Evolutionary conservation across 2,888 invertebrate species (phyloP).

Genomic region (Cheilosia grossa): DNA sequence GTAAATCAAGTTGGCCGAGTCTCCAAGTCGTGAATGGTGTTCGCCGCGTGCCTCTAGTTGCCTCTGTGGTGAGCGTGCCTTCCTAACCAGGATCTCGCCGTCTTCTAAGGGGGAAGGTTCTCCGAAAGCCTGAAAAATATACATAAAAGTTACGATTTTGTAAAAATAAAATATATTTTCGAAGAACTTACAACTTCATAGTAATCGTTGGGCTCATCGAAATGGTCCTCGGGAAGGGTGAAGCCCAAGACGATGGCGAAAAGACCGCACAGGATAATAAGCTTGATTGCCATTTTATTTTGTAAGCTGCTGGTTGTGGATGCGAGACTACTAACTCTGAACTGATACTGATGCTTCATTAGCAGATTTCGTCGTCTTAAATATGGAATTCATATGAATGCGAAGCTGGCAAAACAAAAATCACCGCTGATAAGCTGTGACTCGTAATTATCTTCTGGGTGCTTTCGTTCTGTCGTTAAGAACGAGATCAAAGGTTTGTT

Average conservation of each 20-base stretch:
- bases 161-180: background rate
- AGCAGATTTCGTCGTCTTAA: background rate
- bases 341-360: background rate
- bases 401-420: no score
- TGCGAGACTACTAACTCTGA: background rate
- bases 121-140: background rate
- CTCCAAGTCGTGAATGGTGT: slow-evolving; percentile 9
- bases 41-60: background rate
- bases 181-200: background rate
- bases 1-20: slow-evolving; percentile 26
- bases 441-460: no score
- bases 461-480: no score
- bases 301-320: background rate
- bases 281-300: slow-evolving; percentile 15
- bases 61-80: slow-evolving; percentile 39
- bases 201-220: background rate
- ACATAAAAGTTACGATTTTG: background rate
- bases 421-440: no score
- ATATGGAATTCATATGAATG: no score
- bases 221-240: slow-evolving; percentile 22
- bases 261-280: slow-evolving; percentile 34
- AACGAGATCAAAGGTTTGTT: no score
- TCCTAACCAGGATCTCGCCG: slow-evolving; percentile 8
- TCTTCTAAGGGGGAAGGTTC: background rate
- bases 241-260: slow-evolving; percentile 38